Evolutionary conservation across 2,888 invertebrate genomes (phyloP).

Genomic region (Lamellibrachia satsuma): DNA sequence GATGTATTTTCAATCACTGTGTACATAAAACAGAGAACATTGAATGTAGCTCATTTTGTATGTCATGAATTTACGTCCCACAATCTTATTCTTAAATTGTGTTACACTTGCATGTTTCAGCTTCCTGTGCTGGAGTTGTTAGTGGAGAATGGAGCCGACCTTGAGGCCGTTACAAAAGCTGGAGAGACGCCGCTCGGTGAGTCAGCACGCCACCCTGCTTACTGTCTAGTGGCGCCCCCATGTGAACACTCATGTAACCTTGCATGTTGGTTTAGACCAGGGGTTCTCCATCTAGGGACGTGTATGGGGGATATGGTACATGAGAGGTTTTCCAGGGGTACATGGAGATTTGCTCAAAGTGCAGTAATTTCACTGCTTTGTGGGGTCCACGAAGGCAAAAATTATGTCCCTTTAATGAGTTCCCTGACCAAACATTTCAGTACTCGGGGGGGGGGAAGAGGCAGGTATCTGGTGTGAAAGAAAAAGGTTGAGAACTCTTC

Average conservation of each 20-base stretch:
- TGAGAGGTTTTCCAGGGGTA: too few relatives aligned
- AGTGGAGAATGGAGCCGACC: constrained; percentile 95
- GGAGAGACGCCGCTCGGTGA: constrained; percentile 91
- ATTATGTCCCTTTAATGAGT: too few relatives aligned
- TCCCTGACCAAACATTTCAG: too few relatives aligned
- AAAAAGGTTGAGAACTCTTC: too few relatives aligned
- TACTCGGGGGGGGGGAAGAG: too few relatives aligned
- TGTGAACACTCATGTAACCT: background rate
- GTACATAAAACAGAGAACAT: too few relatives aligned
- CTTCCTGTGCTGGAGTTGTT: constrained; percentile 93
- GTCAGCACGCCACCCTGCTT: background rate
- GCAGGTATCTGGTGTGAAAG: too few relatives aligned
- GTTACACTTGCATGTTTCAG: constrained; percentile 69
- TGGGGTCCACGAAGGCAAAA: too few relatives aligned
- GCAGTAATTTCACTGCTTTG: too few relatives aligned
- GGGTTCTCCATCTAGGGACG: background rate
- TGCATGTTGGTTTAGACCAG: background rate
- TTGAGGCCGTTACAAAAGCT: constrained; percentile 94
- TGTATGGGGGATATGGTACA: too few relatives aligned
- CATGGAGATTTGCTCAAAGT: too few relatives aligned
- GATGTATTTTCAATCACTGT: too few relatives aligned
- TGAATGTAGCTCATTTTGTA: background rate
- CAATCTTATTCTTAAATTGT: background rate
- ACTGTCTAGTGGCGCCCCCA: background rate
- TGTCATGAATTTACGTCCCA: constrained; percentile 8